Evolutionary conservation across 2,888 invertebrate genomes (phyloP).

Genomic region (Sesamia inferens): DNA sequence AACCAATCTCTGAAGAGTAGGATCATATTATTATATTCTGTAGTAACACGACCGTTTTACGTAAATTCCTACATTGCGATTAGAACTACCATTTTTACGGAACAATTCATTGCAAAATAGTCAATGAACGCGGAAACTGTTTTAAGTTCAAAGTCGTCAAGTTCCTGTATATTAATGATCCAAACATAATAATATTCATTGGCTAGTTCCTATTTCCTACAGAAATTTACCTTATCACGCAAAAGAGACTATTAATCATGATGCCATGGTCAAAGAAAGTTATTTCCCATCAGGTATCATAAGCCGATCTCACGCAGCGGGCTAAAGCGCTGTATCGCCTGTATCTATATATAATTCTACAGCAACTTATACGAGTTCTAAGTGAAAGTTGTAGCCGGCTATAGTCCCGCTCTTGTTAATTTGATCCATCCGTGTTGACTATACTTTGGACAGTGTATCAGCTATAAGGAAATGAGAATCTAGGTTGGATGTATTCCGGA

Average conservation of each 20-base stretch:
- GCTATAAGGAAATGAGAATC: constrained; percentile 60
- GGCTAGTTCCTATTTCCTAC: not conserved
- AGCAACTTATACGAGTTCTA: constrained; percentile 54
- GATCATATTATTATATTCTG: not conserved
- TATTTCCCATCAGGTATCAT: constrained; percentile 45
- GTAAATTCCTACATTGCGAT: not conserved
- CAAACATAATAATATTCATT: not conserved
- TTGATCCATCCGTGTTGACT: constrained; percentile 68
- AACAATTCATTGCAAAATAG: constrained; percentile 12
- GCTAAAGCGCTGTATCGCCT: constrained; percentile 33
- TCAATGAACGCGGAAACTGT: not conserved
- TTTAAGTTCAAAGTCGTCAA: not conserved
- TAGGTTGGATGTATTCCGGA: constrained; percentile 62
- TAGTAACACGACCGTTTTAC: not conserved
- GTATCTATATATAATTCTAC: constrained; percentile 30
- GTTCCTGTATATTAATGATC: not conserved
- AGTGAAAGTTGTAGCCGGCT: constrained; percentile 71
- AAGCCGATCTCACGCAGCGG: constrained; percentile 44
- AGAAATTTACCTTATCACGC: not conserved
- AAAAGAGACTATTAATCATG: constrained; percentile 17
- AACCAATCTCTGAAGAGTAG: no score
- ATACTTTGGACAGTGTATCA: constrained; percentile 60
- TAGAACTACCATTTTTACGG: not conserved
- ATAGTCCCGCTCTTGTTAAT: constrained; percentile 59
- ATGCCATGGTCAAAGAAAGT: constrained; percentile 55